Evolutionary conservation across 2,888 invertebrate species (phyloP).

Genomic region (Ligdia adustata): DNA sequence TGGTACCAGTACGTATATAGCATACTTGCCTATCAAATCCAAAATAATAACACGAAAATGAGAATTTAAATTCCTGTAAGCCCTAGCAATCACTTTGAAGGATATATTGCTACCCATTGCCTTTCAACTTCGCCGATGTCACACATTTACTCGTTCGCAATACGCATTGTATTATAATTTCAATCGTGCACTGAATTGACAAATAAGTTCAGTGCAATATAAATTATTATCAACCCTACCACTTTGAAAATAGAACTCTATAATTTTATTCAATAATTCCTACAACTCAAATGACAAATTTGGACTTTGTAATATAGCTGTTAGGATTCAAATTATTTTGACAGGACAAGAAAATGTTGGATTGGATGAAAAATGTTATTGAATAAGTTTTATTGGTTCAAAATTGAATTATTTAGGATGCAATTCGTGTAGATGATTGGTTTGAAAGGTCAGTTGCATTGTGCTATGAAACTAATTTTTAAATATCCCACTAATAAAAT

Average conservation of each 20-base stretch:
- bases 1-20: too few relatives aligned
- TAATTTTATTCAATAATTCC: slow-evolving; percentile 26
- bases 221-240: slow-evolving; percentile 28
- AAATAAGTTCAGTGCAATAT: slow-evolving; percentile 46
- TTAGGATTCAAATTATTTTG: slow-evolving; percentile 5
- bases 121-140: slow-evolving; percentile 75
- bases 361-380: slow-evolving; percentile 12
- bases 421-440: slow-evolving; percentile 3
- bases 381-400: slow-evolving; percentile 11
- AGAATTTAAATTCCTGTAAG: too few relatives aligned
- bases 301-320: slow-evolving; percentile 1
- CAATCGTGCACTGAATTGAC: slow-evolving; percentile 66
- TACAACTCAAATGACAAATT: background rate
- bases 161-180: slow-evolving; percentile 78
- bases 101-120: slow-evolving; percentile 69
- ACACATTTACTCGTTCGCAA: slow-evolving; percentile 65
- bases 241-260: slow-evolving; percentile 35
- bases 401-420: slow-evolving; percentile 14
- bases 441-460: slow-evolving; percentile 1
- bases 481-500: too few relatives aligned
- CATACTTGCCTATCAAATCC: too few relatives aligned
- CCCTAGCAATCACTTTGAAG: slow-evolving; percentile 60
- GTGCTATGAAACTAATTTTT: too few relatives aligned
- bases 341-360: background rate
- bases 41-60: too few relatives aligned